These are phyloP conservation scores for Oreocharis arfaki DNA, from an alignment of 2,113 vertebrate species.

Conservation along the genomic window DNA sequence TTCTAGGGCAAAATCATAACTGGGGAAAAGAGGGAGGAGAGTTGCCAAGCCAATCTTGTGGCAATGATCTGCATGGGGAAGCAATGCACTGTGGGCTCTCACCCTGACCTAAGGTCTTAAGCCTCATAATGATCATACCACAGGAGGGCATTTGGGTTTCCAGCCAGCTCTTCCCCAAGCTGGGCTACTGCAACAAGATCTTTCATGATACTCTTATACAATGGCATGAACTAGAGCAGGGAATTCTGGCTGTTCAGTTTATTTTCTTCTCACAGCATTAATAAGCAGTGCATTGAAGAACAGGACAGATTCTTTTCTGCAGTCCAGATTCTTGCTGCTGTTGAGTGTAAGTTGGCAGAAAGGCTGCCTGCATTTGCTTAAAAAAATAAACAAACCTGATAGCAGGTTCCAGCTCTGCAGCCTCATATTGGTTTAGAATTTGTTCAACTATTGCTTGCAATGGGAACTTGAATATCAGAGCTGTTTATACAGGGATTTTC, in stretches of 20 bases:
- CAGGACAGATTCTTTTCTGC: background rate
- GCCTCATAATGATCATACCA: no score
- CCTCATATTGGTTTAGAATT: slow-evolving; percentile 13
- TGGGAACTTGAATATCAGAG: slow-evolving; percentile 10
- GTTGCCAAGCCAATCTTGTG: no score
- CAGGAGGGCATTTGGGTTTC: no score
- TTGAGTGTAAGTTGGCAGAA: slow-evolving; percentile 17
- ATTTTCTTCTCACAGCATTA: background rate
- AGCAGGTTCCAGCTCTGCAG: background rate
- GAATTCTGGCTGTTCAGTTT: background rate
- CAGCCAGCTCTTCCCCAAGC: no score
- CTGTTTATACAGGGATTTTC: slow-evolving; percentile 48
- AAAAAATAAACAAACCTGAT: background rate
- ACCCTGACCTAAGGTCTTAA: no score
- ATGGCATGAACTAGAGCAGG: background rate
- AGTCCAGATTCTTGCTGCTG: background rate
- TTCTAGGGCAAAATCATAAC: no score
- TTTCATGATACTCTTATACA: background rate
- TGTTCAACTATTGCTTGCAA: slow-evolving; percentile 33
- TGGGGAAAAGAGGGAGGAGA: no score
- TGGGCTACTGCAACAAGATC: no score
- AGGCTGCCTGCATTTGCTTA: background rate
- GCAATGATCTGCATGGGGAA: no score
- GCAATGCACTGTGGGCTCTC: no score
- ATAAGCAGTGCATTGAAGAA: background rate